Evolutionary conservation across 2,113 vertebrate species (phyloP), one percentile per base, ranked within the genome.

Genomic region (Sprattus sprattus): DNA sequence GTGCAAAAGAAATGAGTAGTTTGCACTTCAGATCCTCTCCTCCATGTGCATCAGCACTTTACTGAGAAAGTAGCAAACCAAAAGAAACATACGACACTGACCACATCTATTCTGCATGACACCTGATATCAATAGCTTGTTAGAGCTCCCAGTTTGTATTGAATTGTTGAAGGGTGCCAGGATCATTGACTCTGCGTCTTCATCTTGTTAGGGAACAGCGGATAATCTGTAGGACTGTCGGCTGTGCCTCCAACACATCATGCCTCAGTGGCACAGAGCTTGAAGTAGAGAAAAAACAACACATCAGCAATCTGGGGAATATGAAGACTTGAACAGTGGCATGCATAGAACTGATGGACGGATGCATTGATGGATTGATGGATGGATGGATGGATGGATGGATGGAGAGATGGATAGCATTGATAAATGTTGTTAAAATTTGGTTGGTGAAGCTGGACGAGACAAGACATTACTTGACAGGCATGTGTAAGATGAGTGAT

Each of bases 131-230:
- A 78, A 78, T 78, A 78, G 71, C 71, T 44, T 44, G 71, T 78
- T 78, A 78, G 71, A 78, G 71, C 71, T 44, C 3, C 8, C 28
- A 16, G 28, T 44, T 15, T 18, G 71, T 78, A 78, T 78, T 18
- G 71, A 78, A 78, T 4, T 78, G 71, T 39, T 39, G 32, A 11
- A 78, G 71, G 39, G 71, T 78, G 71, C 71, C 71, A 78, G 15
- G 71, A 78, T 39, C 28, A 78, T 78, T 78, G 71, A 78, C 71
- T 78, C 71, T 39, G 71, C 71, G 13, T 39, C 28, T 78, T 78
- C 71, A 78, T 78, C 71, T 78, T 78, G 71, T 78, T 78, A 78
- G 71, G 15, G 71, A 78, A 39, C 28, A 3, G 71, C 10, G 28
- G 71, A 78, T 78, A 78, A 78, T 28, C 71, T 78, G 71, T 2